Percentiles rank a stretch among this genome's conserved stretches.
Conservation (phyloP, 2,888 invertebrate species). For the Troides oblongomaculatus region DNA sequence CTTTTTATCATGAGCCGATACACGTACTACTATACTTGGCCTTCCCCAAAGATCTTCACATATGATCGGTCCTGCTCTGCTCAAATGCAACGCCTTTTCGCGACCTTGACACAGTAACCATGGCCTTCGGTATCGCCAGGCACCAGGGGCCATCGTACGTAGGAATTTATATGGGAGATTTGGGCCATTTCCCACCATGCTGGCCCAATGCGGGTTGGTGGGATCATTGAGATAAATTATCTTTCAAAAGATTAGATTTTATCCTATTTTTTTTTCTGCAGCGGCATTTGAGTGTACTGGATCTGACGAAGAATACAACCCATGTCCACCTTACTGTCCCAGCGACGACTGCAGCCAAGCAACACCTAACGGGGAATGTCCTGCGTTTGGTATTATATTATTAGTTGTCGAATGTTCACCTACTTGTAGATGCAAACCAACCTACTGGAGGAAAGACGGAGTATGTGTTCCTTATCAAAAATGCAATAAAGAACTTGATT, state of each 20-base stretch:
- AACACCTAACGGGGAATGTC: slow-evolving; percentile 38
- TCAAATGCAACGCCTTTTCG: too few relatives aligned
- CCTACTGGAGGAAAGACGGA: slow-evolving; percentile 39
- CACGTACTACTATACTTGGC: too few relatives aligned
- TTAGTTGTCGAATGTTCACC: slow-evolving; percentile 39
- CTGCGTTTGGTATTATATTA: slow-evolving; percentile 34
- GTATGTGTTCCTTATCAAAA: slow-evolving; percentile 40
- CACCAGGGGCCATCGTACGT: too few relatives aligned
- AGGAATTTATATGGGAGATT: too few relatives aligned
- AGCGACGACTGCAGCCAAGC: slow-evolving; percentile 41
- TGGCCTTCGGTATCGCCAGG: too few relatives aligned
- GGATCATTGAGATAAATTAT: too few relatives aligned
- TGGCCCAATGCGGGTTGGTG: too few relatives aligned
- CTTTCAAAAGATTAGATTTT: not conserved
- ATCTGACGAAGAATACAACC: slow-evolving; percentile 37
- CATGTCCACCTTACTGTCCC: slow-evolving; percentile 43
- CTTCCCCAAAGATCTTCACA: too few relatives aligned
- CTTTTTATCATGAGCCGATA: too few relatives aligned
- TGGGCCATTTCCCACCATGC: too few relatives aligned
- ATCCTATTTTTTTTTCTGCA: slow-evolving; percentile 30
- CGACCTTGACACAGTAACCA: too few relatives aligned
- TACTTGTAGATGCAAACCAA: slow-evolving; percentile 38
- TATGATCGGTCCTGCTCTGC: too few relatives aligned
- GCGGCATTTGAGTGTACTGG: slow-evolving; percentile 40
- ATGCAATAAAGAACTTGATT: slow-evolving; percentile 27